Evolutionary conservation across 2,797 vertebrate species (phyloP).

Genomic region (Philypnodon macrostomus): DNA sequence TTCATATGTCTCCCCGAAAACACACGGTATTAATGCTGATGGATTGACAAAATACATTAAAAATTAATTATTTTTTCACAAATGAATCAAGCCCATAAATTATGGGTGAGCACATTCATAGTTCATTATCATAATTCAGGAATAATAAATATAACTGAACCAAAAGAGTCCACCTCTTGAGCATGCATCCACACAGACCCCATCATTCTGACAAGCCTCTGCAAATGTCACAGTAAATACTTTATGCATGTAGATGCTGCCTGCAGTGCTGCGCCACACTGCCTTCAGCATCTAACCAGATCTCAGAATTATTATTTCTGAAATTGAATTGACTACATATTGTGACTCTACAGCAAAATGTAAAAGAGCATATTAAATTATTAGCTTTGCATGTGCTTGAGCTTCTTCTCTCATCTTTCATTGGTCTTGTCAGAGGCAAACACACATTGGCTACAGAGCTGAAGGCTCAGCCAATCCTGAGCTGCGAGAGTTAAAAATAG

Average conservation of each 20-base stretch:
- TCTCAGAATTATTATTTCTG: constrained; percentile 16
- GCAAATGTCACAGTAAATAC: constrained; percentile 68
- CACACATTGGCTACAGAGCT: constrained; percentile 61
- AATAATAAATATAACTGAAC: constrained; percentile 32
- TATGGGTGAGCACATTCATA: constrained; percentile 7
- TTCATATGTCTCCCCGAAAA: no score
- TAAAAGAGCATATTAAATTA: constrained; percentile 35
- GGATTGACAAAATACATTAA: neutral
- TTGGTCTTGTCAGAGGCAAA: constrained; percentile 20
- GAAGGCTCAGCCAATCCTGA: constrained; percentile 71
- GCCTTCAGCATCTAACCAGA: constrained; percentile 11
- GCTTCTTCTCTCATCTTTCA: constrained; percentile 33
- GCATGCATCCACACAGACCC: constrained; percentile 18
- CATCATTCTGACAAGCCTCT: constrained; percentile 33
- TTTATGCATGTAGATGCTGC: constrained; percentile 58
- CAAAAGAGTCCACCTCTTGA: constrained; percentile 34
- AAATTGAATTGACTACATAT: constrained; percentile 17
- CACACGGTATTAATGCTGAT: no score
- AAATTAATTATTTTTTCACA: constrained; percentile 9
- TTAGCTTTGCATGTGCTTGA: constrained; percentile 37
- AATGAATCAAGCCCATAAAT: constrained; percentile 31
- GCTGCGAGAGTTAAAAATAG: constrained; percentile 80
- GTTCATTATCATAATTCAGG: constrained; percentile 29
- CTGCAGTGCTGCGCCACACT: constrained; percentile 46
- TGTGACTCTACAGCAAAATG: constrained; percentile 21